A percentile compares a stretch with the other conserved stretches of the same genome.
These are phyloP conservation scores for Pseudochromis fuscus DNA, from an alignment of 2,797 vertebrate genomes.

Conservation along the genomic window DNA sequence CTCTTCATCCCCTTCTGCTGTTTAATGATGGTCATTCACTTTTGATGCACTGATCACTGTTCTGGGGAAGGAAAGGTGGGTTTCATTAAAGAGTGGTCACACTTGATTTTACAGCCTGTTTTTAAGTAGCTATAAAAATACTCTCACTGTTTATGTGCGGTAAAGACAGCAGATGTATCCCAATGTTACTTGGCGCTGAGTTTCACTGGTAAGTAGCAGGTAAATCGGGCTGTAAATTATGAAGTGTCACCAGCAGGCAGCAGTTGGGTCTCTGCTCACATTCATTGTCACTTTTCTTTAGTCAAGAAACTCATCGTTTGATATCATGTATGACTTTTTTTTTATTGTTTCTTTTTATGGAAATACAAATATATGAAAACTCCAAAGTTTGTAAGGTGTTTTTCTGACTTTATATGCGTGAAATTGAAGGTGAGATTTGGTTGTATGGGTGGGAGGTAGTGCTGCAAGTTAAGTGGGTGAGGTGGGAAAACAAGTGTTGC, in stretches of 20 bases:
- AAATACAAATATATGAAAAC: constrained; percentile 72
- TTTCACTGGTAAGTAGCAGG: constrained; percentile 46
- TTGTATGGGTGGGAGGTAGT: constrained; percentile 43
- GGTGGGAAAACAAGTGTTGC: constrained; percentile 56
- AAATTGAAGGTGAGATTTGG: constrained; percentile 36
- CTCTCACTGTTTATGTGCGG: neutral
- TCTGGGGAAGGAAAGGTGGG: constrained; percentile 1
- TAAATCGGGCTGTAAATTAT: constrained; percentile 34
- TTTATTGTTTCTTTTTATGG: constrained; percentile 69
- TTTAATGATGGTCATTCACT: neutral
- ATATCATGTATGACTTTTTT: constrained; percentile 57
- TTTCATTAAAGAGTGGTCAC: constrained; percentile 16
- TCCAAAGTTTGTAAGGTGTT: constrained; percentile 37
- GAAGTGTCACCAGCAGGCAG: constrained; percentile 5
- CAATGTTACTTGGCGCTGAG: neutral
- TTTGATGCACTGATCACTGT: constrained; percentile 12
- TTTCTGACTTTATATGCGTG: constrained; percentile 54
- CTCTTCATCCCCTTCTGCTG: neutral
- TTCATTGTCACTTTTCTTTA: constrained; percentile 6
- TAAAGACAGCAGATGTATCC: constrained; percentile 13
- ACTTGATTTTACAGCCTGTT: constrained; percentile 38
- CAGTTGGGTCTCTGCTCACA: constrained; percentile 44
- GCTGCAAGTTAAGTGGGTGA: constrained; percentile 58
- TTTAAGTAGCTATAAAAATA: neutral
- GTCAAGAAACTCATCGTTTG: constrained; percentile 34